Evolutionary conservation across 2,797 vertebrate species (phyloP), one percentile per base, ranked within the genome.

Genomic region (Hyperoplus immaculatus): DNA sequence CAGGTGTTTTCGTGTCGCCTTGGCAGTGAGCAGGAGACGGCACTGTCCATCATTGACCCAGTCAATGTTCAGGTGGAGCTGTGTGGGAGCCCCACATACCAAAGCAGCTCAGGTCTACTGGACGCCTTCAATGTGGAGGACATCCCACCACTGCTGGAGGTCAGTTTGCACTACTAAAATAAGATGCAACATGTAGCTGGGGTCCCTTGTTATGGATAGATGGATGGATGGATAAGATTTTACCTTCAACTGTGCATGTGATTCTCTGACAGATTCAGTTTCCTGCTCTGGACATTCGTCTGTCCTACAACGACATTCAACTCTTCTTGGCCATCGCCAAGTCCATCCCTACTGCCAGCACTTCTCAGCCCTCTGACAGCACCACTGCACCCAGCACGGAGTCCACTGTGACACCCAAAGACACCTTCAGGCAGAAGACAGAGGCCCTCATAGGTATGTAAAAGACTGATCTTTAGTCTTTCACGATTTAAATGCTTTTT

Each of bases 51-150:
- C 77, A 95, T 99, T 2, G 98, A 99, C 83, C 98, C 98, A 0
- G 97, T 99, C 36, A 97, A 98, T 67, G 93, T 99, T 42, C 98
- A 99, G 29, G 90, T 99, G 86, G 98, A 99, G 81, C 95, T 99
- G 18, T 95, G 97, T 88, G 98, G 98, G 6, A 99, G 96, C 87
- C 96, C 98, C 69, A 97, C 96, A 0, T 98, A 98, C 76, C 96
- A 97, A 39, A 97, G 95, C 82, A 97, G 96, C 72, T 97, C 98
- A 0, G 98, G 98, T 1, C 90, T 99, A 38, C 90, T 99, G 91
- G 98, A 99, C 69, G 98, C 98, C 12, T 99, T 99, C 92, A 99
- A 97, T 9, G 97, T 97, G 49, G 97, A 97, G 81, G 98, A 99
- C 87, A 97, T 99, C 60, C 98, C 98, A 4, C 98, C 98, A 0